Evolutionary conservation across 2,113 vertebrate genomes (phyloP), one percentile per base, ranked within the genome.

Genomic region (Daphoenositta chrysoptera): DNA sequence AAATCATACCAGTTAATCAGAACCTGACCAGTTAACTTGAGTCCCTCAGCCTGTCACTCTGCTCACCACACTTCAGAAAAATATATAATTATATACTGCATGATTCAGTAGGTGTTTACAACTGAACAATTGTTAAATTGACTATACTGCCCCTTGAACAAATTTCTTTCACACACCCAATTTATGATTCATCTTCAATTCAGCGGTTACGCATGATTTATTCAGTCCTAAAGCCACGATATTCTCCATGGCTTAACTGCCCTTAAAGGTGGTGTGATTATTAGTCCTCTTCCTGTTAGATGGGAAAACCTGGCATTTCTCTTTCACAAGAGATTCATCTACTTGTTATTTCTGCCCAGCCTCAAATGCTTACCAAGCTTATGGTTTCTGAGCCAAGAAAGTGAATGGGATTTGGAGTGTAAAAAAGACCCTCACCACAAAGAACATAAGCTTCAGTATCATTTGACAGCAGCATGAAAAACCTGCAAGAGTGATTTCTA

Each of bases 181-280:
- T 66, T 89, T 48, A 73, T 94, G 89, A 94, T 84, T 97, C 95
- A 96, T 45, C 72, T 60, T 39, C 65, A 93, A 92, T 81, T 81
- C 81, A 82, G 80, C 3, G 6, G 39, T 51, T 90, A 58, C 0
- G 0, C 31, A 23, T 63, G 47, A 91, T 72, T 89, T 51, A 81
- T 63, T 66, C 50, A 84, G 72, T 95, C 83, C 86, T 87, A 93
- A 39, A 95, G 81, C 60, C 79, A 81, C 2, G 8, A 83, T 26
- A 77, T 83, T 83, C 72, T 75, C 57, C n/a, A 39, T 11, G 15
- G 64, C 51, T 77, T 70, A 86, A 54, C n/a, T 76, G 82, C 24
- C 78, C 76, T 66, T 54, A 33, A 19, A 66, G 37, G 35, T 45
- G 54, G 44, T 18, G 28, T 17, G 30, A 83, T 40, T 79, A 39